Conservation (phyloP, 2,113 vertebrate species). For the Muntiacus muntjak region DNA sequence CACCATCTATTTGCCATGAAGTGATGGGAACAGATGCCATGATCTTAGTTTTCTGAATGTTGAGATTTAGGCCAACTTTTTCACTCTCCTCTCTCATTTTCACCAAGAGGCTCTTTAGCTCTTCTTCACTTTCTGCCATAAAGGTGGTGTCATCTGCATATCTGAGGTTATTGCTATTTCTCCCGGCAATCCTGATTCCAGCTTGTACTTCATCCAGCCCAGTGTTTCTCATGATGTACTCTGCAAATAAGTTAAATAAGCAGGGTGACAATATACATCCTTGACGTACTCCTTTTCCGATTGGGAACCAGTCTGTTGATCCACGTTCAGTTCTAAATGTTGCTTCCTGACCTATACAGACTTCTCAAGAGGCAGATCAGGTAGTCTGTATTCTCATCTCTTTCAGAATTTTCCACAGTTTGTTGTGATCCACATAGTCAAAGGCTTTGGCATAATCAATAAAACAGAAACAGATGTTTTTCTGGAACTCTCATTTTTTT, state of each 20-base stretch:
- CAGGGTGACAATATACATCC: background rate
- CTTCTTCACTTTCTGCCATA: background rate
- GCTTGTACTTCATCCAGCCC: background rate
- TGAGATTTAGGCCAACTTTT: background rate
- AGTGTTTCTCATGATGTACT: background rate
- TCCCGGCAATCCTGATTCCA: background rate
- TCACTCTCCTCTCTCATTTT: background rate
- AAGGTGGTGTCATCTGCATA: background rate
- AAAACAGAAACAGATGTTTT: background rate
- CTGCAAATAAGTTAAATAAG: background rate
- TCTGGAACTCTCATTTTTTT: background rate
- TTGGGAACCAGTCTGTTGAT: background rate
- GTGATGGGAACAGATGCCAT: background rate
- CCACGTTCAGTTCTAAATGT: background rate
- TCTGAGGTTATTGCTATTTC: background rate
- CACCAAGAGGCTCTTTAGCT: background rate
- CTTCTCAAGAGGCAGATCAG: background rate
- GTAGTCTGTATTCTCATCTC: background rate
- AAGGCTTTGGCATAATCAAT: background rate
- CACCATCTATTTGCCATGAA: background rate
- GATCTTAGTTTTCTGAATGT: background rate
- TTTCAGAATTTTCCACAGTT: background rate
- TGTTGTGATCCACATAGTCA: background rate
- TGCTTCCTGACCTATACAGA: background rate
- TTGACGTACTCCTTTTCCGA: background rate